phyloP scores from a whole-genome alignment of 2,797 vertebrate genomes.

The Cryptoblepharus egeriae region DNA sequence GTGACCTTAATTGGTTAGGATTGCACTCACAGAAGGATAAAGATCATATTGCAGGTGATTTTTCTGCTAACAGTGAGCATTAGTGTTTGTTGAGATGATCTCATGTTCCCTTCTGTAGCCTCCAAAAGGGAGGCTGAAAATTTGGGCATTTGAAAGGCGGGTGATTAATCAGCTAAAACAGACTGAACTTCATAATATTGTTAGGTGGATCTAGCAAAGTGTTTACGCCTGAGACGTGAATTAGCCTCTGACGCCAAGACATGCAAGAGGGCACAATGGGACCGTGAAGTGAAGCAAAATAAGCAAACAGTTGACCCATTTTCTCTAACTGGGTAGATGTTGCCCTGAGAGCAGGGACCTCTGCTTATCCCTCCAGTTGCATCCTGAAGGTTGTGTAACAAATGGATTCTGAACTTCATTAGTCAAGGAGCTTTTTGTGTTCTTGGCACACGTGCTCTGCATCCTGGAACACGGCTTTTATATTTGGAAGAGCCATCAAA shows the following conservation, averaged over 20 bases:
- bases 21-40: too few species aligned
- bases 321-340: background rate
- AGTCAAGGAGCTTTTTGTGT: background rate
- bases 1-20: too few species aligned
- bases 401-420: background rate
- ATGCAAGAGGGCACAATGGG: background rate
- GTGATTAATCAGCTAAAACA: background rate
- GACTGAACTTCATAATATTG: background rate
- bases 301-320: background rate
- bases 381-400: background rate
- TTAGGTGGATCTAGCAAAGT: background rate
- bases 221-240: background rate
- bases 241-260: background rate
- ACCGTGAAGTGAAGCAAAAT: background rate
- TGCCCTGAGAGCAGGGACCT: background rate
- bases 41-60: background rate
- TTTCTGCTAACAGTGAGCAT: background rate
- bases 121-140: background rate
- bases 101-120: background rate
- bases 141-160: background rate
- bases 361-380: background rate
- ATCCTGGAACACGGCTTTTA: background rate
- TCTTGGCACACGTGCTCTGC: background rate
- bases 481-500: conserved; percentile 3
- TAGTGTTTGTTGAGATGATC: background rate